Percentiles rank a stretch among this genome's conserved stretches.
Conservation (phyloP, 2,888 invertebrate species). For the Temnothorax unifasciatus region DNA sequence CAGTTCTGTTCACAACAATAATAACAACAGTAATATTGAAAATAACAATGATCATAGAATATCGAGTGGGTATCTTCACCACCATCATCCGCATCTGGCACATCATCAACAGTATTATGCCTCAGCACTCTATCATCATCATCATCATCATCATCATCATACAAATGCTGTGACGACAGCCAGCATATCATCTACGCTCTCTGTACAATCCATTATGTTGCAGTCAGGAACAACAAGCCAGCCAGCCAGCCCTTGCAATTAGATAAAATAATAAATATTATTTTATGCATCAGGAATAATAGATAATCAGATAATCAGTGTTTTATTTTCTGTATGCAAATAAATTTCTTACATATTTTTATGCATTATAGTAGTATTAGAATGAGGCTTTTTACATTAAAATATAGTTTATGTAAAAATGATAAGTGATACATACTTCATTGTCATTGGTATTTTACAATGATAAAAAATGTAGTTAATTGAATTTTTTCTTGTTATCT, state of each 20-base stretch:
- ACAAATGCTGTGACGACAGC: constrained; percentile 69
- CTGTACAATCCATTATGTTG: constrained; percentile 79
- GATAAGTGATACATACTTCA: constrained; percentile 10
- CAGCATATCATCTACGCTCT: constrained; percentile 72
- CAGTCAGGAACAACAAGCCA: constrained; percentile 78
- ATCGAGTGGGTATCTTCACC: constrained; percentile 73
- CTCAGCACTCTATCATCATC: constrained; percentile 84
- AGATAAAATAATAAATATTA: constrained; percentile 7
- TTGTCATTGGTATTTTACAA: neutral
- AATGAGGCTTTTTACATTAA: constrained; percentile 19
- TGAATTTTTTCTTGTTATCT: neutral
- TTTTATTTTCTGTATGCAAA: neutral
- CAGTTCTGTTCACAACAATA: constrained; percentile 66
- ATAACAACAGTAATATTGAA: constrained; percentile 65
- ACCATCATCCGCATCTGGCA: constrained; percentile 76
- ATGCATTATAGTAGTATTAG: neutral
- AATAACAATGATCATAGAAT: constrained; percentile 68
- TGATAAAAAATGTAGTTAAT: neutral
- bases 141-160: constrained; percentile 81
- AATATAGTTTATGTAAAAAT: constrained; percentile 8
- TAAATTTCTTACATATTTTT: constrained; percentile 28
- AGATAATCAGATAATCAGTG: neutral
- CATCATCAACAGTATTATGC: constrained; percentile 85
- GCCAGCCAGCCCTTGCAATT: constrained; percentile 82
- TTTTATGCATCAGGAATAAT: neutral